Percentiles rank a stretch among this genome's conserved stretches.
These are phyloP conservation scores for Poecilia latipinna DNA, from an alignment of 2,113 vertebrate genomes.

Conservation along the genomic window DNA sequence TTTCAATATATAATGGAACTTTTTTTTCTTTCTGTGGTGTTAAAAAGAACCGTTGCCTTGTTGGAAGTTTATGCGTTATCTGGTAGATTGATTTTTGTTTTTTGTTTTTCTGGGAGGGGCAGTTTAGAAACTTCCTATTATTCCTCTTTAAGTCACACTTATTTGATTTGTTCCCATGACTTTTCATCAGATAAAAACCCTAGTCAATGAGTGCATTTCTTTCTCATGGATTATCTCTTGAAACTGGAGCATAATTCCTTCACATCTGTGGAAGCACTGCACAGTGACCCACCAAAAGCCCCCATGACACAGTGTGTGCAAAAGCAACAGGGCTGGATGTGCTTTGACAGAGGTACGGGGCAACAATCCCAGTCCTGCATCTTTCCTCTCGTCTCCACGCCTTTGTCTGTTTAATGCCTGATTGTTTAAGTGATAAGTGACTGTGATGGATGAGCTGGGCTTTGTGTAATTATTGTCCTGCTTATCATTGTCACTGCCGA, in stretches of 20 bases:
- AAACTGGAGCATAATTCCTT: background rate
- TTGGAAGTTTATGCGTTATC: no score
- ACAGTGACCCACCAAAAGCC: background rate
- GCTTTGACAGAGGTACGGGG: conserved; percentile 14
- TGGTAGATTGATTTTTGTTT: no score
- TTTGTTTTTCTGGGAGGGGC: no score
- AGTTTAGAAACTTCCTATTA: no score
- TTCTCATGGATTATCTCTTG: no score
- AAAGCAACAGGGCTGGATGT: conserved; percentile 41
- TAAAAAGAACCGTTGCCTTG: no score
- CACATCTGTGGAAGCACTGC: background rate
- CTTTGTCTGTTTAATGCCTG: conserved; percentile 59
- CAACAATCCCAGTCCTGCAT: conserved; percentile 50
- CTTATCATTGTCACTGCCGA: conserved; percentile 80
- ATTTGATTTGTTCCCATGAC: no score
- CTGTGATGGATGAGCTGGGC: conserved; percentile 78
- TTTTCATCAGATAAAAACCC: no score
- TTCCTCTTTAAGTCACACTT: no score
- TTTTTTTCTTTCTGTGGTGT: no score
- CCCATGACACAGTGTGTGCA: conserved; percentile 2
- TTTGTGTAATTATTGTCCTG: conserved; percentile 82
- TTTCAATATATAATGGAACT: no score
- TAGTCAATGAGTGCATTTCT: no score
- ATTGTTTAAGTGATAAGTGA: conserved; percentile 80
- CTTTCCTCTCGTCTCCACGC: conserved; percentile 39